These are phyloP conservation scores for Tinamus major DNA, from an alignment of 2,797 vertebrate genomes.

Conservation along the genomic window DNA sequence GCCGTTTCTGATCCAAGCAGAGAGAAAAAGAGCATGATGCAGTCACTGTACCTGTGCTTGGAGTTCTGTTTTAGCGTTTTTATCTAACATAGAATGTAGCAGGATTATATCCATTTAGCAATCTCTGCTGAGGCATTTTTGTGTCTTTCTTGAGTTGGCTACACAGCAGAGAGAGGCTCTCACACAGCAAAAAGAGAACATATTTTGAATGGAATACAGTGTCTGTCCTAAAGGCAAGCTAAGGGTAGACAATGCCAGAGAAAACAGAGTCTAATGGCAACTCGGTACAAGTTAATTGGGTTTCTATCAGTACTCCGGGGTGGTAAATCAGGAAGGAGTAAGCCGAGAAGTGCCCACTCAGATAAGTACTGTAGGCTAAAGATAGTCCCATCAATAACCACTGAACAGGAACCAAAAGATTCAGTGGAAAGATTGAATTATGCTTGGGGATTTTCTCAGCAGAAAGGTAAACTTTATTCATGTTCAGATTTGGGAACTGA, in stretches of 20 bases:
- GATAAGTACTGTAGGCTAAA: not conserved
- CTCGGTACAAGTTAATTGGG: not conserved
- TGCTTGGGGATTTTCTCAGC: not conserved
- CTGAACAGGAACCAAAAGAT: not conserved
- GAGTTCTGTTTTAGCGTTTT: not conserved
- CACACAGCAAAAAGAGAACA: not conserved
- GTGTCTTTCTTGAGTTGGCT: not conserved
- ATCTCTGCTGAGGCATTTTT: rapidly evolving
- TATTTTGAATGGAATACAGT: not conserved
- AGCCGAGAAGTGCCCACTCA: not conserved
- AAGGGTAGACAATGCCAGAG: not conserved
- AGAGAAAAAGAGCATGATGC: not conserved
- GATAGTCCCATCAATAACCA: not conserved
- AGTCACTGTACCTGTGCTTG: not conserved
- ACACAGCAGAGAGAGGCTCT: not conserved
- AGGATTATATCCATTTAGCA: not conserved
- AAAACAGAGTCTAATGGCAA: not conserved
- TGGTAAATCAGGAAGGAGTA: not conserved
- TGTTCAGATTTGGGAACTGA: not conserved
- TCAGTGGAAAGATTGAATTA: not conserved
- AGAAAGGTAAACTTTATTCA: not conserved
- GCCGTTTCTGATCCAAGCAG: not conserved
- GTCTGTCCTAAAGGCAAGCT: not conserved
- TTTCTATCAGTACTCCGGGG: not conserved
- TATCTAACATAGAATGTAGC: rapidly evolving